Evolutionary conservation across 2,797 vertebrate genomes (phyloP).

Genomic region (Falco peregrinus): DNA sequence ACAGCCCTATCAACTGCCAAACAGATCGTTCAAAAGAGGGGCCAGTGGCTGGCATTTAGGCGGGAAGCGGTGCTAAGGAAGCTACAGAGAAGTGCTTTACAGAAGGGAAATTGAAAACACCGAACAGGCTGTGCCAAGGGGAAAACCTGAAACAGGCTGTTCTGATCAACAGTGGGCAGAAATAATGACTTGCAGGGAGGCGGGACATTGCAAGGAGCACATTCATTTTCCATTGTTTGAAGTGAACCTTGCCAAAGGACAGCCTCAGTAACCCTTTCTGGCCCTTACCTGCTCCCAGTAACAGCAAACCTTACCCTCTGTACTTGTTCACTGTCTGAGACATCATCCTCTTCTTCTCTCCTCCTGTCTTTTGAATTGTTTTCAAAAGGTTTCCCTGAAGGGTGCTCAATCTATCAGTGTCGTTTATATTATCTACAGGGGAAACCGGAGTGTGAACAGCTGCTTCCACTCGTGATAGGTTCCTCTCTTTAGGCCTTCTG

Average conservation of each 20-base stretch:
- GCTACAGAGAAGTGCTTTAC: neutral
- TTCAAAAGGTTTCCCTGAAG: conserved; percentile 36
- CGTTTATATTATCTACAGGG: conserved; percentile 2
- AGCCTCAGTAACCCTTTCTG: neutral
- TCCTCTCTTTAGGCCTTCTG: conserved; percentile 38
- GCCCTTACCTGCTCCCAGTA: neutral
- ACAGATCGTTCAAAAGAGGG: neutral
- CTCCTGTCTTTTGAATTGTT: neutral
- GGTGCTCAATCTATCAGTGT: neutral
- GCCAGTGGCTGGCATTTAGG: neutral
- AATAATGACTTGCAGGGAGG: neutral
- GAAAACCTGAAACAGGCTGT: neutral
- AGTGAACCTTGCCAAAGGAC: neutral
- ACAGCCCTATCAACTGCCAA: conserved; percentile 13
- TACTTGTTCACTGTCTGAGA: neutral
- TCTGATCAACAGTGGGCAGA: neutral
- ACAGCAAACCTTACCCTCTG: neutral
- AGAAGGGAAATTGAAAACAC: conserved; percentile 1
- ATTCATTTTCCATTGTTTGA: neutral
- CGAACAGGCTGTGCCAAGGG: neutral
- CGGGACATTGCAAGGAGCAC: neutral
- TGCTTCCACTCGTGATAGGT: neutral
- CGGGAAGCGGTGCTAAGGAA: conserved; percentile 9
- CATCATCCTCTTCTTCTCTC: neutral
- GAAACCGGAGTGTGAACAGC: neutral